phyloP scores from a whole-genome alignment of 2,113 vertebrate species.

The Glaucomys volans region DNA sequence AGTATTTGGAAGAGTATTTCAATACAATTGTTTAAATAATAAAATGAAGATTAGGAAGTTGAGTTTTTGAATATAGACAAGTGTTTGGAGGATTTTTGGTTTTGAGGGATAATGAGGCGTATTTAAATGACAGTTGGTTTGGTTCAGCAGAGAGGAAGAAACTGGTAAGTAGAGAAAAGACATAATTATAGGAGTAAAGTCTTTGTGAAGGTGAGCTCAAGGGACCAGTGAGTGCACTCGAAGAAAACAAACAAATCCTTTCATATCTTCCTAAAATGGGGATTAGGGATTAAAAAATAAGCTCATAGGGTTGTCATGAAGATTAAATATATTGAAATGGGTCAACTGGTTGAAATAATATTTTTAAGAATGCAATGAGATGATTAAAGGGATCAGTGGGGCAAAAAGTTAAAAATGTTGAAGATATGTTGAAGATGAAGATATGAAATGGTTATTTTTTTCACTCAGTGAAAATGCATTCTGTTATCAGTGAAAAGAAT shows the following conservation, averaged over 20 bases:
- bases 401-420: neutral
- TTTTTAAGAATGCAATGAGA: neutral
- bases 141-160: neutral
- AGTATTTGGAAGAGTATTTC: neutral
- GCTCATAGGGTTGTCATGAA: neutral
- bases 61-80: neutral
- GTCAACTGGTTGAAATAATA: neutral
- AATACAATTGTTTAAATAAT: conserved; percentile 2
- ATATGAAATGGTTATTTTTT: neutral
- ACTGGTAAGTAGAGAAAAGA: neutral
- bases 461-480: neutral
- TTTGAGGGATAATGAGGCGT: neutral
- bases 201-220: neutral
- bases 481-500: neutral
- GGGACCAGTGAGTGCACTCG: neutral
- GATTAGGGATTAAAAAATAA: neutral
- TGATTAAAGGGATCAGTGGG: neutral
- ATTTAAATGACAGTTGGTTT: neutral
- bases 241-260: neutral
- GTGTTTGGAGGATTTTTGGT: neutral
- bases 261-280: neutral
- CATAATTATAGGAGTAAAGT: neutral
- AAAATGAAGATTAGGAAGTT: conserved; percentile 24
- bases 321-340: neutral
- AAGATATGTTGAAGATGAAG: neutral